A percentile compares a stretch with the other conserved stretches of the same genome.
Conservation (phyloP, 2,888 invertebrate genomes). For the Bruchidius siliquastri region DNA sequence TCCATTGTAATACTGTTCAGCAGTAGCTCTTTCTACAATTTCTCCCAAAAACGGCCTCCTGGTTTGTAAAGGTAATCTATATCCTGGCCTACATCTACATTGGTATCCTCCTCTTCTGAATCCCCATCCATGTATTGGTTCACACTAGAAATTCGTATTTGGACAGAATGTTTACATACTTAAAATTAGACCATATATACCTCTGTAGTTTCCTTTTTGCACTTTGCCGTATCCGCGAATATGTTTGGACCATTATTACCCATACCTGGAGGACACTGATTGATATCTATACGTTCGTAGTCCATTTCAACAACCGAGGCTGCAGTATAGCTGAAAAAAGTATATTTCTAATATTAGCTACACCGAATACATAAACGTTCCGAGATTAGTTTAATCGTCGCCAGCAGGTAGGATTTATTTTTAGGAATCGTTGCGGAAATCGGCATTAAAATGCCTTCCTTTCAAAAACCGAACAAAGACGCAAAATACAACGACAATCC, state of each 20-base stretch:
- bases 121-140: constrained; percentile 94
- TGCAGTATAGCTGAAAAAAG: constrained; percentile 74
- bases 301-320: constrained; percentile 93
- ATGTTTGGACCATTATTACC: constrained; percentile 86
- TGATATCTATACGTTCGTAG: constrained; percentile 93
- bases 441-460: too few species aligned
- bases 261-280: constrained; percentile 86
- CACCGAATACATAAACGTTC: too few species aligned
- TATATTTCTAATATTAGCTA: too few species aligned
- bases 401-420: too few species aligned
- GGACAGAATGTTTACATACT: background rate
- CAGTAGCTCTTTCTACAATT: constrained; percentile 87
- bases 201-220: constrained; percentile 87
- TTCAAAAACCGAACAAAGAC: too few species aligned
- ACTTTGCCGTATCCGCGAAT: constrained; percentile 85
- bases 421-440: too few species aligned
- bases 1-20: constrained; percentile 87
- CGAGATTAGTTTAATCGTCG: too few species aligned
- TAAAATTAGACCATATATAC: constrained; percentile 51
- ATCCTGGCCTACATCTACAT: constrained; percentile 87
- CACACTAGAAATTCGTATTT: constrained; percentile 61
- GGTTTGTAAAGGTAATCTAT: constrained; percentile 78
- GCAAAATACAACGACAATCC: too few species aligned
- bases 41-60: constrained; percentile 90
- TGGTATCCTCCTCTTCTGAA: constrained; percentile 93